Evolutionary conservation across 2,113 vertebrate species (phyloP), one percentile per base, ranked within the genome.

Genomic region (Pollachius pollachius): DNA sequence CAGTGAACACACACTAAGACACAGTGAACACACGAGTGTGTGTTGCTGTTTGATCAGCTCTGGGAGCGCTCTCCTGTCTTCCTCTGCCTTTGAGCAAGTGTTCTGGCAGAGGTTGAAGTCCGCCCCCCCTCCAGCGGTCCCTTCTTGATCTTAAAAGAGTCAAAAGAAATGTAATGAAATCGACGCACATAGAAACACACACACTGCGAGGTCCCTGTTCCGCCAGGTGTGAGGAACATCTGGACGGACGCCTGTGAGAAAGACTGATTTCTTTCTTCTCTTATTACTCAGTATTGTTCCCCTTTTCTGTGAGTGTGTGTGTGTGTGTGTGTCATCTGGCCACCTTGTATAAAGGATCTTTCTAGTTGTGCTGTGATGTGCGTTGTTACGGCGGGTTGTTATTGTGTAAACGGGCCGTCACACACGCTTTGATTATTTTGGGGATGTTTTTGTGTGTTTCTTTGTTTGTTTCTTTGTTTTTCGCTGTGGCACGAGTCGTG

Each of bases 121-220:
- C n/a, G 76, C 62, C 6, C 66, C n/a, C 60, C 74, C 74, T 70
- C 87, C 88, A 90, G 90, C 88, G 85, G 85, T 58, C 48, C 78
- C 70, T 81, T 88, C 89, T 87, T 89, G 80, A 85, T 88, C 85
- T 88, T 30, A 84, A 84, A 90, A 91, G 85, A 84, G 75, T 73
- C 57, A 52, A 72, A 72, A 74, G 77, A 71, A 66, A 67, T 81
- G 78, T 79, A 48, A 48, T 48, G 41, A 85, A 82, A 85, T 78
- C 11, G 54, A 65, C 13, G n/a, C 17, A 5, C 16, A 52, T 37
- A 25, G 62, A 71, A 77, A 79, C 65, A 75, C 69, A 21, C n/a
- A n/a, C 1, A 23, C 21, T 23, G 21, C 1, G 21, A 23, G 1
- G 21, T 66, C 62, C 65, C 71, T 66, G 74, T 74, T 85, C 75